Percentiles rank a stretch among this genome's conserved stretches.
These are phyloP conservation scores for Cephonodes hylas DNA, from an alignment of 2,888 invertebrate species.

Conservation along the genomic window DNA sequence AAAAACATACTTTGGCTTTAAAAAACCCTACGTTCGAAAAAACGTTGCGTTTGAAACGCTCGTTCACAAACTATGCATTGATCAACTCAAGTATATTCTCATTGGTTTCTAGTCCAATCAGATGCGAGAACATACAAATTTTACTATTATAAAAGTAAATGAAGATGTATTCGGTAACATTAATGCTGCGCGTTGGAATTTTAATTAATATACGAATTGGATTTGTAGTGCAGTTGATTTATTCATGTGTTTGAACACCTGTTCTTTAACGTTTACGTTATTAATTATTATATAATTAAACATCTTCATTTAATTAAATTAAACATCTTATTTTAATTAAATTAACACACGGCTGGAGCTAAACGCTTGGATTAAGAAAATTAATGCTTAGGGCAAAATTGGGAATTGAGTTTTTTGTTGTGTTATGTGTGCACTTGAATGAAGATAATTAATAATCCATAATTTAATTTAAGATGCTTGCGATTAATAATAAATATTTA, in stretches of 20 bases:
- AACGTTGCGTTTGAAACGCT: constrained; percentile 1
- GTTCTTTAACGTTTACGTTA: constrained; percentile 9
- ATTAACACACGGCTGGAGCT: not conserved
- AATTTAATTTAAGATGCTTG: not conserved
- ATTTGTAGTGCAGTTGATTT: constrained; percentile 24
- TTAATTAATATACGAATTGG: constrained; percentile 28
- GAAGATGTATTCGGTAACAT: constrained; percentile 29
- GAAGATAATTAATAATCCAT: not conserved
- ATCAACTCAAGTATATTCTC: constrained; percentile 12
- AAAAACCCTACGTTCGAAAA: not conserved
- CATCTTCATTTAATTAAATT: constrained; percentile 3
- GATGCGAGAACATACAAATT: constrained; percentile 22
- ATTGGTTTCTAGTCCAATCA: constrained; percentile 29
- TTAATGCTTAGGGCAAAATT: not conserved
- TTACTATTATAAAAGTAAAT: constrained; percentile 24
- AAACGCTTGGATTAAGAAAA: not conserved
- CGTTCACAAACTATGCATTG: constrained; percentile 22
- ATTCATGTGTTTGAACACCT: constrained; percentile 21
- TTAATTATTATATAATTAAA: constrained; percentile 3
- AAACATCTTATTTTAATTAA: constrained; percentile 4
- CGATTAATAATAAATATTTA: no score
- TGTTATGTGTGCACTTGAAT: not conserved
- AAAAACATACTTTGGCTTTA: not conserved
- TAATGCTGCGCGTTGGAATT: constrained; percentile 25
- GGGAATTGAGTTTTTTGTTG: not conserved